phyloP scores from a whole-genome alignment of 2,888 invertebrate species.

The Cecidostiba fungosa region DNA sequence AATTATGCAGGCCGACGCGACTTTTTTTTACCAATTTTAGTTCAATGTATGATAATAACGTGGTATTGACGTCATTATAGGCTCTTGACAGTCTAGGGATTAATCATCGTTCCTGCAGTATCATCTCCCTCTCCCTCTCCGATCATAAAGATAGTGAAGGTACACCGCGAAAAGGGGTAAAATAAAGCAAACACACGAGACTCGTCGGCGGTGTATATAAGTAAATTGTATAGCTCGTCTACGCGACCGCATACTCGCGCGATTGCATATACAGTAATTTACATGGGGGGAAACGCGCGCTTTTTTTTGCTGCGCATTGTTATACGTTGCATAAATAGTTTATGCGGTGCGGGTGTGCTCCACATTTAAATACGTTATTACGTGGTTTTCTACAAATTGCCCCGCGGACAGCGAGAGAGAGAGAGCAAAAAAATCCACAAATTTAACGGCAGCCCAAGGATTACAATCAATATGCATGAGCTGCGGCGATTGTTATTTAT shows the following conservation, averaged over 20 bases:
- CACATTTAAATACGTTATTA: conserved; percentile 7
- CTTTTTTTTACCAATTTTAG: background rate
- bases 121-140: background rate
- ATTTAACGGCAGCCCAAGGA: background rate
- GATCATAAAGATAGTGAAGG: conserved; percentile 44
- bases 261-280: background rate
- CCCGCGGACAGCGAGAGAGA: background rate
- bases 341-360: background rate
- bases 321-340: conserved; percentile 16
- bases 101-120: conserved; percentile 46
- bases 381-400: conserved; percentile 8
- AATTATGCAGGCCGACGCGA: background rate
- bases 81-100: conserved; percentile 23
- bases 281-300: background rate
- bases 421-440: background rate
- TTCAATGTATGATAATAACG: conserved; percentile 35
- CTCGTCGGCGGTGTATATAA: conserved; percentile 26
- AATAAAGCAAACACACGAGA: conserved; percentile 37
- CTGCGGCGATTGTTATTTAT: background rate
- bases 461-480: background rate
- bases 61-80: conserved; percentile 37
- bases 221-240: conserved; percentile 45
- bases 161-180: conserved; percentile 21
- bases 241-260: background rate
- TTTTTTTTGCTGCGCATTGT: background rate